Evolutionary conservation across 2,888 invertebrate species (phyloP).

Genomic region (Mystacides longicornis): DNA sequence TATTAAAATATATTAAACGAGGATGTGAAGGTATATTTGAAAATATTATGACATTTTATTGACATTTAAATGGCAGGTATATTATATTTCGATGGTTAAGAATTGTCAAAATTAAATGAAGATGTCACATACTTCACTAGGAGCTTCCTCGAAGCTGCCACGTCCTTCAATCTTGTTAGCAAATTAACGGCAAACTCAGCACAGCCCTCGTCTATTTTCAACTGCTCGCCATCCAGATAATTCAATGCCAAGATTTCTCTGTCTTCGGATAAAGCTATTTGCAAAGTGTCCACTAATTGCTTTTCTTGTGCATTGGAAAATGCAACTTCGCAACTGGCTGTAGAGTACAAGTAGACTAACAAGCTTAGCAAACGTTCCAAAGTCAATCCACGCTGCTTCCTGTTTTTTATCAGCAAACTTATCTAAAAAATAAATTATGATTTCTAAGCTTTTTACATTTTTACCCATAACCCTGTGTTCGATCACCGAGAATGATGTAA

Average conservation of each 20-base stretch:
- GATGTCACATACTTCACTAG: conserved; percentile 35
- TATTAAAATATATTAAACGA: too few relatives aligned
- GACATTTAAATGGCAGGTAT: too few relatives aligned
- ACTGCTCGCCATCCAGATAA: conserved; percentile 27
- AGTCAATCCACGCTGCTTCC: conserved; percentile 45
- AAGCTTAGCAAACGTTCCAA: conserved; percentile 53
- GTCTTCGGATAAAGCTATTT: conserved; percentile 53
- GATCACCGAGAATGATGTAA: too few relatives aligned
- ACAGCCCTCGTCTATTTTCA: conserved; percentile 36
- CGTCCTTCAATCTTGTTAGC: conserved; percentile 36
- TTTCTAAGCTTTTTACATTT: too few relatives aligned
- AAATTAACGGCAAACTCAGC: conserved; percentile 32
- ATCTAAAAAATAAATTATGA: conserved; percentile 42
- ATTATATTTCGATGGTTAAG: too few relatives aligned
- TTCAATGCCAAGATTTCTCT: conserved; percentile 33
- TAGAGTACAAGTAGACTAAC: conserved; percentile 53
- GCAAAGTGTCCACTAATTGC: conserved; percentile 42
- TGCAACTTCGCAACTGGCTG: conserved; percentile 50
- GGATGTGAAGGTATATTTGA: too few relatives aligned
- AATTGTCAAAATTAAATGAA: neutral
- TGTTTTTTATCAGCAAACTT: conserved; percentile 48
- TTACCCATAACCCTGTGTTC: too few relatives aligned
- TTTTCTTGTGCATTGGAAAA: conserved; percentile 49
- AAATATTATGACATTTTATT: too few relatives aligned
- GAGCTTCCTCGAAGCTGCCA: conserved; percentile 38